Percentiles rank a stretch among this genome's conserved stretches.
phyloP scores from a whole-genome alignment of 2,113 vertebrate species.

The Microcebus tavaratra region DNA sequence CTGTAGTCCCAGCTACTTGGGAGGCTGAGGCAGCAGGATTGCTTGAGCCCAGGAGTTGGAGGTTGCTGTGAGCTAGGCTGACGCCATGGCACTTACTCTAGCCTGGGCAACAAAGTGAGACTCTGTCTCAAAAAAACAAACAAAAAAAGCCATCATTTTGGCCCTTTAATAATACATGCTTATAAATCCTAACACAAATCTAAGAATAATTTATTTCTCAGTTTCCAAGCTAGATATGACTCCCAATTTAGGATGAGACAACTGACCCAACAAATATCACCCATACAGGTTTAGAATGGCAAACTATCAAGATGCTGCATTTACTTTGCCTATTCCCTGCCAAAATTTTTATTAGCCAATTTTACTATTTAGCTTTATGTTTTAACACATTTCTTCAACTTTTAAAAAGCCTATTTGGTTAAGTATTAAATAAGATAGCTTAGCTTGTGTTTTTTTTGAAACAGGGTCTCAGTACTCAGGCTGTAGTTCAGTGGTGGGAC shows the following conservation, averaged over 20 bases:
- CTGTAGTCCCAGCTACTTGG: too few species aligned
- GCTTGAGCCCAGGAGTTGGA: too few species aligned
- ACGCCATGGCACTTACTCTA: too few species aligned
- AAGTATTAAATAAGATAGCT: background rate
- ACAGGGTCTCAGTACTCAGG: too few species aligned
- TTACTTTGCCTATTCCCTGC: background rate
- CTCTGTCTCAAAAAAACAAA: too few species aligned
- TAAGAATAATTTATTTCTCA: constrained; percentile 23
- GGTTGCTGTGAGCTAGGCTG: too few species aligned
- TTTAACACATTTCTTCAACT: constrained; percentile 24
- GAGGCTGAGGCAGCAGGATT: too few species aligned
- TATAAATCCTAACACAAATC: constrained; percentile 12
- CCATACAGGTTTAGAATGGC: background rate
- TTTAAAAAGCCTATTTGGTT: background rate
- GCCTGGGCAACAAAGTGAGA: too few species aligned
- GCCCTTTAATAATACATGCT: background rate
- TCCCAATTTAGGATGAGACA: constrained; percentile 9
- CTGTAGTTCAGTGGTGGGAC: too few species aligned
- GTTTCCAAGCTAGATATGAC: background rate
- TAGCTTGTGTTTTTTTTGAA: too few species aligned
- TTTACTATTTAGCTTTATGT: background rate
- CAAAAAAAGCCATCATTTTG: background rate
- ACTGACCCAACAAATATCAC: background rate
- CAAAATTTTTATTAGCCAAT: background rate
- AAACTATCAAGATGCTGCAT: constrained; percentile 20